Evolutionary conservation across 2,113 vertebrate genomes (phyloP).

Genomic region (Xenopus laevis): DNA sequence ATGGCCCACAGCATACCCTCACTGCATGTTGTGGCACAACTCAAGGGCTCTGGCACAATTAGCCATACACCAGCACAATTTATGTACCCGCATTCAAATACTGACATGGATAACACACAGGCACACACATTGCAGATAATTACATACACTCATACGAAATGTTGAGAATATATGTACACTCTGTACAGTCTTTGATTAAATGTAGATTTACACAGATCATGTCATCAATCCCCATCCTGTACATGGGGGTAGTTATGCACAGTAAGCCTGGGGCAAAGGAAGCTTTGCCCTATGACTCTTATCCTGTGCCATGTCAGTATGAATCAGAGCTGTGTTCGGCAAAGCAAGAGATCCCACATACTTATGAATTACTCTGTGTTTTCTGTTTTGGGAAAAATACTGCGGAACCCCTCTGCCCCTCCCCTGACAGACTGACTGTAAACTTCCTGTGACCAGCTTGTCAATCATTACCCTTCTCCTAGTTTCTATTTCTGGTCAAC

Average conservation of each 20-base stretch:
- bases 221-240: too few species aligned
- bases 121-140: too few species aligned
- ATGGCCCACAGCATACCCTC: neutral
- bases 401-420: neutral
- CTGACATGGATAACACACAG: too few species aligned
- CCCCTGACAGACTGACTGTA: conserved; percentile 13
- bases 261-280: neutral
- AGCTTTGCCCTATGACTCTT: neutral
- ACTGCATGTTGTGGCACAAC: too few species aligned
- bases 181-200: too few species aligned
- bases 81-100: too few species aligned
- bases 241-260: neutral
- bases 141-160: too few species aligned
- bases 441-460: conserved; percentile 4
- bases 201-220: too few species aligned
- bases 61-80: too few species aligned
- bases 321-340: conserved; percentile 20
- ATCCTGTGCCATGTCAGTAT: neutral
- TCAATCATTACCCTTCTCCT: neutral
- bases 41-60: too few species aligned
- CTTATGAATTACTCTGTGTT: conserved; percentile 23
- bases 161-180: too few species aligned
- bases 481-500: neutral
- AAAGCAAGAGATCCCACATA: neutral
- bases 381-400: neutral